Conservation (phyloP, 2,888 invertebrate genomes). For the Andrena camellia region DNA sequence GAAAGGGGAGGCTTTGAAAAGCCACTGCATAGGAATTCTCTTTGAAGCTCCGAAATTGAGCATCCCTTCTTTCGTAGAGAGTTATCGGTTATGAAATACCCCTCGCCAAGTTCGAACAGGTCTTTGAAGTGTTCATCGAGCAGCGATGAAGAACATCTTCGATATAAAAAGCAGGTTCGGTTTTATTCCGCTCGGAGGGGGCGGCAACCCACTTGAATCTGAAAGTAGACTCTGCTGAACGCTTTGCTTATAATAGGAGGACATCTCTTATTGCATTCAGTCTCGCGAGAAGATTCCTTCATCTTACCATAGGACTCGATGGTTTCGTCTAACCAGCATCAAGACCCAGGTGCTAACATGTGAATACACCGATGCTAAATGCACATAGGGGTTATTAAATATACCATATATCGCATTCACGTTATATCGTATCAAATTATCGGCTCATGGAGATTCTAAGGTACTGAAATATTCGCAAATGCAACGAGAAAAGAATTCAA, state of each 20-base stretch:
- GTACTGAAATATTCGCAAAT: constrained; percentile 9
- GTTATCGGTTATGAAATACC: constrained; percentile 3
- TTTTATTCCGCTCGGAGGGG: constrained; percentile 38
- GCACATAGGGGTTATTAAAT: neutral
- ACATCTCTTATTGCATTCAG: constrained; percentile 68
- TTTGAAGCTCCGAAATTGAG: constrained; percentile 1
- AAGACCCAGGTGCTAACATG: no score
- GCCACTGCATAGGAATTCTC: constrained; percentile 10
- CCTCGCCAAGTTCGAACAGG: constrained; percentile 16
- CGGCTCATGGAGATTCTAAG: neutral
- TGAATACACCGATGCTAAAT: neutral
- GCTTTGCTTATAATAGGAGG: constrained; percentile 42
- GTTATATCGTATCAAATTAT: constrained; percentile 14
- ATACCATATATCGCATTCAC: neutral
- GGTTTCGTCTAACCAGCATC: neutral
- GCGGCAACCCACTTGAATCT: constrained; percentile 44
- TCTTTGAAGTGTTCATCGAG: constrained; percentile 25
- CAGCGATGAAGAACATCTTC: constrained; percentile 34
- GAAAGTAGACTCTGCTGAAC: constrained; percentile 51
- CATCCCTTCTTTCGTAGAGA: neutral
- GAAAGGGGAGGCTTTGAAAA: neutral
- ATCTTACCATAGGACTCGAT: neutral
- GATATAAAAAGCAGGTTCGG: constrained; percentile 30
- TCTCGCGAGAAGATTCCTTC: neutral
- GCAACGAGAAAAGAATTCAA: constrained; percentile 13